Evolutionary conservation across 1,140 invertebrate species (phyloP).

Genomic region (Cherax destructor): DNA sequence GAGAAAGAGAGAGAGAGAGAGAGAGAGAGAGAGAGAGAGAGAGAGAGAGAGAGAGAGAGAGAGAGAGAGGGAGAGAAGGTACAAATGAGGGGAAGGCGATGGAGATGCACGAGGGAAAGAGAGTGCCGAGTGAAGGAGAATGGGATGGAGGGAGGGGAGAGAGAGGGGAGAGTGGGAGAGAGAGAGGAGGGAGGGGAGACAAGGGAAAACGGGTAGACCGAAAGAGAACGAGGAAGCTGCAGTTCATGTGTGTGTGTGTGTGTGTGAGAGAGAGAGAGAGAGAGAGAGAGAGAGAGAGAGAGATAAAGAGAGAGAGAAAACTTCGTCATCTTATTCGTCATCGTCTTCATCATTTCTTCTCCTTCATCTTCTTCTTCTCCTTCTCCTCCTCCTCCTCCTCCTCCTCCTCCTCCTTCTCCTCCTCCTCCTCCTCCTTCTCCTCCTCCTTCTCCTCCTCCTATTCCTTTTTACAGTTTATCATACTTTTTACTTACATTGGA

Average conservation of each 20-base stretch:
- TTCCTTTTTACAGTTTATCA: neutral
- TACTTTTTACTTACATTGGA: neutral
- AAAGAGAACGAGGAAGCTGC: neutral
- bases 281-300: too few species aligned
- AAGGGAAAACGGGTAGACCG: neutral
- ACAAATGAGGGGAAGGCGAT: conserved; percentile 4
- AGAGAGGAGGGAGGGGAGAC: neutral
- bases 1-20: conserved; percentile 38
- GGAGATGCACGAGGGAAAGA: neutral
- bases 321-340: too few species aligned
- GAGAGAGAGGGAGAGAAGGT: neutral
- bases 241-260: too few species aligned
- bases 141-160: neutral
- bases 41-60: conserved; percentile 1
- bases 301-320: too few species aligned
- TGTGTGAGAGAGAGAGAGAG: too few species aligned
- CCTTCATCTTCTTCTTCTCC: neutral
- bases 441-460: neutral
- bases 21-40: conserved; percentile 24
- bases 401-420: neutral
- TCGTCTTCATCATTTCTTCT: neutral
- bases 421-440: neutral
- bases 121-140: neutral
- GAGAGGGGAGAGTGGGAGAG: neutral
- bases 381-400: neutral